Evolutionary conservation across 2,797 vertebrate genomes (phyloP), one percentile per base, ranked within the genome.

Genomic region (Sardinella longiceps): DNA sequence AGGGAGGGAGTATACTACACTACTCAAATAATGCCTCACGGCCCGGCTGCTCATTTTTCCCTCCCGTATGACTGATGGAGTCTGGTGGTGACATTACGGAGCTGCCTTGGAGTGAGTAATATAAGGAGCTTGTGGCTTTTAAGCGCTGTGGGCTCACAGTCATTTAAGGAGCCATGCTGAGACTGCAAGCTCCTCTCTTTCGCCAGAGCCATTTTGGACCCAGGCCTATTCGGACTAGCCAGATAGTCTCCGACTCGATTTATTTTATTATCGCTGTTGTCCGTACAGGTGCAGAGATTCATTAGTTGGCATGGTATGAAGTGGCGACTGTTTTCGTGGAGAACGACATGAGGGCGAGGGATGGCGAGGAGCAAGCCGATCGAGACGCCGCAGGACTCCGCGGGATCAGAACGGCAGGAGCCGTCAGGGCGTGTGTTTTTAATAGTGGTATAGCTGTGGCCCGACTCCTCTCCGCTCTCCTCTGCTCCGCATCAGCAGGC

Each of bases 241-340:
- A 70, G 66, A 39, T 53, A 33, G 28, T 9, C 74, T 84, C 83
- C 53, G 81, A 51, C 60, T 66, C 28, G 66, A 81, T 87, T 85
- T 89, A 58, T 84, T 87, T 25, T 20, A 18, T 70, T 80, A 43
- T 66, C 80, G 28, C 33, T 14, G 58, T 25, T 15, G n/a, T 60
- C 80, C 33, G 56, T 81, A 46, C 48, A 85, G 80, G 88, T 81
- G 86, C 81, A 86, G 85, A 83, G 83, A 85, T 83, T 83, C 63
- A 87, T 88, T 84, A 83, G 45, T 43, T 56, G 80, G 45, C 80
- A n/a, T 53, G 12, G 85, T 25, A 11, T 89, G 82, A 89, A 85
- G 85, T 37, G 58, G 53, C 51, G 63, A 39, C 82, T 84, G 50
- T 83, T 84, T 84, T 82, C 84, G 85, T 63, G 82, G 82, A 81